Percentiles rank a stretch among this genome's conserved stretches.
Conservation (phyloP, 2,888 invertebrate genomes). For the Punctoribates punctum region DNA sequence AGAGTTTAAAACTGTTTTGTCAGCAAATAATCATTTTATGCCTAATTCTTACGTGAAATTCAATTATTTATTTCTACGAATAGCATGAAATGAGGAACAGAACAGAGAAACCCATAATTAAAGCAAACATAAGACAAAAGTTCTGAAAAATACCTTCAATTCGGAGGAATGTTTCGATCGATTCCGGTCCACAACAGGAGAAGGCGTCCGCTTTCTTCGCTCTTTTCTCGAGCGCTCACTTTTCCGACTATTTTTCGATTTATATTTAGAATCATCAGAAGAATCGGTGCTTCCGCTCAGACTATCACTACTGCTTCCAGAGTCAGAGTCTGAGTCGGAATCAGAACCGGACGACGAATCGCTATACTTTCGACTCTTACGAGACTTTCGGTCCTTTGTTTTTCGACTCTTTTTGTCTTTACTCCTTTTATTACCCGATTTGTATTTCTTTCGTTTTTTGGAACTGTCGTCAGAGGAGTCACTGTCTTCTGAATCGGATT, state of each 20-base stretch:
- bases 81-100: constrained; percentile 9
- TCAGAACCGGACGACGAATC: constrained; percentile 38
- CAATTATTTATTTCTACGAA: constrained; percentile 14
- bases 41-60: constrained; percentile 22
- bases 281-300: background rate
- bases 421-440: background rate
- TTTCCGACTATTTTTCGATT: background rate
- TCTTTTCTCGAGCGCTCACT: background rate
- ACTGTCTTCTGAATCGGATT: background rate
- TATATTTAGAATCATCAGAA: constrained; percentile 12
- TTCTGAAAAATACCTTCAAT: background rate
- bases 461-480: background rate
- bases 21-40: background rate
- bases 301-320: background rate
- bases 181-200: background rate
- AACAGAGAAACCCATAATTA: constrained; percentile 9
- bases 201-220: background rate
- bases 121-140: background rate
- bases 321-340: background rate
- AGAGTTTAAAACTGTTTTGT: background rate
- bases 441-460: background rate
- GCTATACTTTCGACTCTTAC: background rate
- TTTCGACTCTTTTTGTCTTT: background rate
- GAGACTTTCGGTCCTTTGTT: background rate
- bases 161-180: background rate